Base-by-base conservation (phyloP, 2,797 vertebrate species). In the Micromesistius poutassou region DNA sequence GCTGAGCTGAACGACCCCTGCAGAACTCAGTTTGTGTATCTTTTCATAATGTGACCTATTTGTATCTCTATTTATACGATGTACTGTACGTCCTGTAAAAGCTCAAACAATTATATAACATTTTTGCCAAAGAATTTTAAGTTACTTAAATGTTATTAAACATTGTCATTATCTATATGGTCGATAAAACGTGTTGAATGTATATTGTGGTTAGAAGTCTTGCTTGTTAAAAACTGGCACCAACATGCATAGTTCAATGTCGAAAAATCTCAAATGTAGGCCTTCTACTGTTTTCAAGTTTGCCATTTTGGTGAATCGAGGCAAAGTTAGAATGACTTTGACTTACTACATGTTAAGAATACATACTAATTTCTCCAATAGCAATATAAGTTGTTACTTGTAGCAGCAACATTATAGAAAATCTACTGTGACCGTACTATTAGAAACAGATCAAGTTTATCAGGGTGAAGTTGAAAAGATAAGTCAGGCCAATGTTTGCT, bases 1-100 rank as follows among this genome's bases (percentile, higher is more conserved):
- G 77, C 33, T 76, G 82, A 83, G 70, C 73, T 76, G 14, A 42
- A 73, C 25, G 77, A 78, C 12, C n/a, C 70, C 50, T 84, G 78
- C 77, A 80, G 83, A 76, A 82, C 79, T 73, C 72, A 71, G 75
- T 70, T 75, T 79, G 77, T 82, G 80, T 68, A 74, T 85, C 62
- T 76, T 89, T 87, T 88, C 85, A 36, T 80, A 76, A 40, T 71
- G 76, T 71, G 71, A 83, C 83, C 82, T 76, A 87, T 87, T 90
- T 87, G 75, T 85, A 84, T 80, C 80, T 90, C 81, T 88, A 84
- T 88, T 83, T 71, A 81, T 87, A 81, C 78, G 84, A 77, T 89
- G 74, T 87, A 84, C 79, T 86, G 83, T 85, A 77, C 87, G 74
- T 87, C 84, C 78, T 86, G 83, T 89, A 86, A 77, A 80, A 80